Conservation (phyloP, 1,140 invertebrate genomes). For the Euborellia annulipes region DNA sequence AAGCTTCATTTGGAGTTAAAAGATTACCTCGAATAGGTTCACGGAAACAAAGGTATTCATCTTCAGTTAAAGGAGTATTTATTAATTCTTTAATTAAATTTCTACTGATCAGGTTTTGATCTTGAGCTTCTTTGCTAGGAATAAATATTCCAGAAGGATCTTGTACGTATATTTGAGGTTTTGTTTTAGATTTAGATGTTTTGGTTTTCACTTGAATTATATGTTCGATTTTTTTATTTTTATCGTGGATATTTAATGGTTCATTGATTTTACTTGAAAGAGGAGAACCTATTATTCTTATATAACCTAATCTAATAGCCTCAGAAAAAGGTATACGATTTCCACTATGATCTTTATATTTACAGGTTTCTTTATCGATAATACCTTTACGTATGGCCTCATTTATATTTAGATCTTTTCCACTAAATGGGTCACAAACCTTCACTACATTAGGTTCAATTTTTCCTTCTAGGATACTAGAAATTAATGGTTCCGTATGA, state of each 20-base stretch:
- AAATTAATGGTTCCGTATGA: slow-evolving; percentile 43
- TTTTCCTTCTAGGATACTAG: slow-evolving; percentile 48
- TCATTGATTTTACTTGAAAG: too few relatives aligned
- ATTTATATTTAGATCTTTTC: slow-evolving; percentile 48
- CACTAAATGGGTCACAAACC: slow-evolving; percentile 57
- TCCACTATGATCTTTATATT: slow-evolving; percentile 46
- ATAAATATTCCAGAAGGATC: slow-evolving; percentile 66
- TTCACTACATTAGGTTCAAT: slow-evolving; percentile 49
- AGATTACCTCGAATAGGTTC: too few relatives aligned
- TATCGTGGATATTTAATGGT: too few relatives aligned
- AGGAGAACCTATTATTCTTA: slow-evolving; percentile 53
- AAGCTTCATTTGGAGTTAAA: too few relatives aligned
- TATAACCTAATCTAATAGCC: slow-evolving; percentile 54
- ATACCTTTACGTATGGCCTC: slow-evolving; percentile 63
- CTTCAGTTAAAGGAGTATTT: too few relatives aligned
- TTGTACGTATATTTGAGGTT: slow-evolving; percentile 27
- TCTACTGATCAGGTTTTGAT: too few relatives aligned
- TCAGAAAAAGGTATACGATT: slow-evolving; percentile 51
- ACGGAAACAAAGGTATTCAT: too few relatives aligned
- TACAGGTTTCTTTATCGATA: slow-evolving; percentile 52
- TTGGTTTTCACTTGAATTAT: too few relatives aligned
- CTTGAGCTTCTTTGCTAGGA: slow-evolving; percentile 21
- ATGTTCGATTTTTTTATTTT: too few relatives aligned
- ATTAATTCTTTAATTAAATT: too few relatives aligned
- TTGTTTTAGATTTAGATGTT: too few relatives aligned